Percentiles rank a stretch among this genome's conserved stretches.
Evolutionary conservation across 92 coral and sea anemone genomes (phyloP).

Genomic region (Virgularia gustaviana): DNA sequence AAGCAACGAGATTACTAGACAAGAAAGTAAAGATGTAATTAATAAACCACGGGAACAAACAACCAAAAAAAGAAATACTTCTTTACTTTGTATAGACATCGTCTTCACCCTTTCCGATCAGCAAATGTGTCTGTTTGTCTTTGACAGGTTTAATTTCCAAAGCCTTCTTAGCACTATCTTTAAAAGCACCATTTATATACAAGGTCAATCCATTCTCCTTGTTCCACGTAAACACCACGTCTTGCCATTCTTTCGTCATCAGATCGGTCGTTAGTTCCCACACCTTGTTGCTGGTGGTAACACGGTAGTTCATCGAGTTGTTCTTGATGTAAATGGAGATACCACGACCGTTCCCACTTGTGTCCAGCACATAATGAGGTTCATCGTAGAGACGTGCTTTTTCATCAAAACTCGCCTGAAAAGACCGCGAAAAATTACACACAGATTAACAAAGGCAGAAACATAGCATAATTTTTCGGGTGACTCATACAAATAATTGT

Average conservation of each 20-base stretch:
- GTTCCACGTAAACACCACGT: conserved; percentile 92
- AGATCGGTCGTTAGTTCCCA: conserved; percentile 96
- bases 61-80: background rate
- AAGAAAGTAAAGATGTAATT: background rate
- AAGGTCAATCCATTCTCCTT: conserved; percentile 84
- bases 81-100: conserved; percentile 90
- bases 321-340: conserved; percentile 75
- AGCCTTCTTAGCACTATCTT: conserved; percentile 82
- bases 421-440: background rate
- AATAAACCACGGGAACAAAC: background rate
- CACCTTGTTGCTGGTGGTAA: conserved; percentile 75
- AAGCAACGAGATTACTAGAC: background rate
- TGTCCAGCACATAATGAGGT: conserved; percentile 77
- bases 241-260: conserved; percentile 94
- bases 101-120: conserved; percentile 91
- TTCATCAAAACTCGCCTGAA: conserved; percentile 84
- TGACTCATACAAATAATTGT: no score
- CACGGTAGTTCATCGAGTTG: conserved; percentile 73
- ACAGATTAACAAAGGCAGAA: background rate
- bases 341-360: conserved; percentile 88
- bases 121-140: conserved; percentile 87
- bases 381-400: conserved; percentile 78
- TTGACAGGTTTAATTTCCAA: conserved; percentile 65
- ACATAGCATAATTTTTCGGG: background rate
- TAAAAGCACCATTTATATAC: conserved; percentile 97